These are phyloP conservation scores for Ovibos moschatus DNA, from an alignment of 2,113 vertebrate species.

Conservation along the genomic window DNA sequence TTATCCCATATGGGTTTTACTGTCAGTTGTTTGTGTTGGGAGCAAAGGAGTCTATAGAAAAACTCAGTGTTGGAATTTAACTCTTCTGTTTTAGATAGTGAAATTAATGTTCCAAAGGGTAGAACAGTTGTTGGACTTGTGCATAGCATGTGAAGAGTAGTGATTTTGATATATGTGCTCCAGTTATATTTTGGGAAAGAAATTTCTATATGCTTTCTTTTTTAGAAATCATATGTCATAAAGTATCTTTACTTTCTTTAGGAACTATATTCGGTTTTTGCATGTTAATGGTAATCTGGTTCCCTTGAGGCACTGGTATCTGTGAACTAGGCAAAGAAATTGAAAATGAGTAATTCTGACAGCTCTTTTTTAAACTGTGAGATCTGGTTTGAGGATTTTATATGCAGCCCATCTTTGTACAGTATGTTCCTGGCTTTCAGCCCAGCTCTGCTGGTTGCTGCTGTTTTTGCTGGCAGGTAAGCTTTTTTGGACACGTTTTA, in stretches of 20 bases:
- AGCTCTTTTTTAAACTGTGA: constrained; percentile 7
- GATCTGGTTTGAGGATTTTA: background rate
- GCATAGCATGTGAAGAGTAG: background rate
- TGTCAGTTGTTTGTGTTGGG: background rate
- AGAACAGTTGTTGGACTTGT: background rate
- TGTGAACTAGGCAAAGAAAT: constrained; percentile 15
- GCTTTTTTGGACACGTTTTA: constrained; percentile 15
- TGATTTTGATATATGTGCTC: background rate
- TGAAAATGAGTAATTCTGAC: background rate
- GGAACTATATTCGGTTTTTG: constrained; percentile 6
- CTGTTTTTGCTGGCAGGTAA: constrained; percentile 33
- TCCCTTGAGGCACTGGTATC: background rate
- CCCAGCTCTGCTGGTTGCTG: background rate
- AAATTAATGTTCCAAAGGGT: background rate
- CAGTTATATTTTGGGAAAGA: constrained; percentile 32
- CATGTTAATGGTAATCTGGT: constrained; percentile 27
- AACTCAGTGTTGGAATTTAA: background rate
- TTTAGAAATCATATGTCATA: background rate
- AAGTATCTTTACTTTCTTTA: constrained; percentile 5
- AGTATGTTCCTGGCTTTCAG: background rate
- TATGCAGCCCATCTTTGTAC: background rate
- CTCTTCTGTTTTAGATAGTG: background rate
- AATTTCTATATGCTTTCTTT: background rate
- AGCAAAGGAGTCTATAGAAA: constrained; percentile 5
- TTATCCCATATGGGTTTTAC: background rate